phyloP scores from a whole-genome alignment of 92 coral and sea anemone species.

The Epizoanthus rinbou region DNA sequence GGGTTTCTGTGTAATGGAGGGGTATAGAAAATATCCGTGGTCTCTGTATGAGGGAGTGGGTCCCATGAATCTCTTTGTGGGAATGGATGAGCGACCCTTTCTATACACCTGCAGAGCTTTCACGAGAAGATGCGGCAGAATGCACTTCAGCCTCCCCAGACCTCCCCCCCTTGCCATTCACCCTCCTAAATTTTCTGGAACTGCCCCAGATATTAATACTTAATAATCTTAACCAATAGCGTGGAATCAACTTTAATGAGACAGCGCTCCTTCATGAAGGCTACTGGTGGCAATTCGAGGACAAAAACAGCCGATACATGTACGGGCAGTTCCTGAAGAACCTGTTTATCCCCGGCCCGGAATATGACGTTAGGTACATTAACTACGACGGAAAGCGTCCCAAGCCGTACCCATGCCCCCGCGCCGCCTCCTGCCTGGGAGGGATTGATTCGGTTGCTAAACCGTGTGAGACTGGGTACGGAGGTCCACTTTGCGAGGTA shows the following conservation, averaged over 20 bases:
- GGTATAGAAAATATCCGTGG: too few species aligned
- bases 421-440: conserved; percentile 78
- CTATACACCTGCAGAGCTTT: too few species aligned
- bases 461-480: conserved; percentile 78
- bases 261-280: conserved; percentile 72
- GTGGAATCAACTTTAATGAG: conserved; percentile 70
- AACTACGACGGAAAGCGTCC: conserved; percentile 69
- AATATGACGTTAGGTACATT: conserved; percentile 60
- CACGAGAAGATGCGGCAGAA: too few species aligned
- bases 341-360: conserved; percentile 63
- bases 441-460: conserved; percentile 67
- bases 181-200: too few species aligned
- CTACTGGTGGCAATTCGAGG: conserved; percentile 78
- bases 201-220: too few species aligned
- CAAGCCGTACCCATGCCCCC: conserved; percentile 79
- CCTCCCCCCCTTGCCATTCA: too few species aligned
- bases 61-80: too few species aligned
- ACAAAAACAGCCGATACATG: conserved; percentile 67
- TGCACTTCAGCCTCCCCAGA: too few species aligned
- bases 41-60: too few species aligned
- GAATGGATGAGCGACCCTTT: too few species aligned
- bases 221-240: neutral
- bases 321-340: conserved; percentile 73
- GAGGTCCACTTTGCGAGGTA: conserved; percentile 83
- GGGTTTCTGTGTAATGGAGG: too few species aligned